A percentile compares a stretch with the other conserved stretches of the same genome.
Evolutionary conservation across 2,113 vertebrate genomes (phyloP).

Genomic region (Rhizomys pruinosus): DNA sequence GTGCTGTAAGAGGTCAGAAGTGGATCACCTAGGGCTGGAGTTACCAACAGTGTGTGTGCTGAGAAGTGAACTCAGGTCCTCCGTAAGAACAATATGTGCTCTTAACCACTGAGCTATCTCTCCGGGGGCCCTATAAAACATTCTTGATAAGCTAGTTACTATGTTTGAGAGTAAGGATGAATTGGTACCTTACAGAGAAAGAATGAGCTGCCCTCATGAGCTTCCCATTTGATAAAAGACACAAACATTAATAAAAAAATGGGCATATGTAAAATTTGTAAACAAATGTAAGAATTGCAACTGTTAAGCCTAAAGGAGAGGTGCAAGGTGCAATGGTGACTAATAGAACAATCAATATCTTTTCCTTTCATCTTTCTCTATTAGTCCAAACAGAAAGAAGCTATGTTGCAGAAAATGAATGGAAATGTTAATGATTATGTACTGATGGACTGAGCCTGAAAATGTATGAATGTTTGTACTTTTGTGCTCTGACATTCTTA

Average conservation of each 20-base stretch:
- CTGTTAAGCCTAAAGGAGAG: neutral
- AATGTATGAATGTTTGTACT: neutral
- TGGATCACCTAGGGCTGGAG: too few relatives aligned
- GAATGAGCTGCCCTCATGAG: neutral
- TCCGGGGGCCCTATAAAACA: neutral
- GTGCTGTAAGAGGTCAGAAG: too few relatives aligned
- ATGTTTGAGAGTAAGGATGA: slow-evolving; percentile 14
- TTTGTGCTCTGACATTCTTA: neutral
- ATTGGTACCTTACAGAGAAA: neutral
- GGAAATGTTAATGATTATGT: neutral
- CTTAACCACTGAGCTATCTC: too few relatives aligned
- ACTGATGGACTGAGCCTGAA: neutral
- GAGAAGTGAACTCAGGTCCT: too few relatives aligned
- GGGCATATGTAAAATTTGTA: neutral
- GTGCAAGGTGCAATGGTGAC: neutral
- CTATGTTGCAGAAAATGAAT: neutral
- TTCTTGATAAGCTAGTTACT: neutral
- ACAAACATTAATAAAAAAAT: slow-evolving; percentile 42
- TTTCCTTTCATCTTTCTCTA: neutral
- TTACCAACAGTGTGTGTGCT: too few relatives aligned
- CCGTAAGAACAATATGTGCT: too few relatives aligned
- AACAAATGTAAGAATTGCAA: neutral
- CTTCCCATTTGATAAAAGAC: neutral
- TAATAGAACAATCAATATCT: neutral
- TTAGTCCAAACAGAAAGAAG: neutral